Evolutionary conservation across 2,888 invertebrate genomes (phyloP).

Genomic region (Netelia melanura): DNA sequence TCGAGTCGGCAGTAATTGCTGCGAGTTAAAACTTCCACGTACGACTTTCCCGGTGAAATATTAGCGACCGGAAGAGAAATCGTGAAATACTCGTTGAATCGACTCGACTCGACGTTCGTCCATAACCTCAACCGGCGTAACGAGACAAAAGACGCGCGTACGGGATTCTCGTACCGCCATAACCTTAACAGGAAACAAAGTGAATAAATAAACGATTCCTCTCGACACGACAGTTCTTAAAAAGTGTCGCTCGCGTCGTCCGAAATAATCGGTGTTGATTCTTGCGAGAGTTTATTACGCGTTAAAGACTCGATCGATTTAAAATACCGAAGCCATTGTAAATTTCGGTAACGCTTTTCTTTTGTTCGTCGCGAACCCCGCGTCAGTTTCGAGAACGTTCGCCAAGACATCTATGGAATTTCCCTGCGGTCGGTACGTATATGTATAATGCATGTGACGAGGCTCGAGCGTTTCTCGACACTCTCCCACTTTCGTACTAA

Average conservation of each 20-base stretch:
- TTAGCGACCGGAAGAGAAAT: background rate
- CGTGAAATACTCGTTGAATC: background rate
- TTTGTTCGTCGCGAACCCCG: background rate
- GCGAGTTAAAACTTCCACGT: background rate
- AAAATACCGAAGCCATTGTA: background rate
- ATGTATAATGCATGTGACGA: background rate
- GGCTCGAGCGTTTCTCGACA: background rate
- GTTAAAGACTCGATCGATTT: background rate
- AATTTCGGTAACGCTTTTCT: background rate
- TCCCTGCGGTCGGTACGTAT: background rate
- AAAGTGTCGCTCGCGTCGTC: background rate
- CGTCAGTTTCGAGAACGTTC: background rate
- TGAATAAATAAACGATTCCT: background rate
- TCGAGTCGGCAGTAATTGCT: background rate
- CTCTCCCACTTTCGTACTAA: conserved; percentile 11
- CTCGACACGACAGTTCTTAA: background rate
- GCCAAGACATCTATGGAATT: background rate
- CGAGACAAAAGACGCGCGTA: background rate
- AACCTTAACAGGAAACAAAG: background rate
- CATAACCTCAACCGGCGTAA: background rate
- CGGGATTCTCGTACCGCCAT: background rate
- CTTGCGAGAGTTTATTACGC: background rate
- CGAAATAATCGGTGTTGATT: background rate
- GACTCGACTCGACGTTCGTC: background rate
- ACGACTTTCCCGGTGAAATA: background rate